A percentile compares a stretch with the other conserved stretches of the same genome.
These are phyloP conservation scores for Monoplex corrugatus DNA, from an alignment of 2,888 invertebrate genomes.

Conservation along the genomic window DNA sequence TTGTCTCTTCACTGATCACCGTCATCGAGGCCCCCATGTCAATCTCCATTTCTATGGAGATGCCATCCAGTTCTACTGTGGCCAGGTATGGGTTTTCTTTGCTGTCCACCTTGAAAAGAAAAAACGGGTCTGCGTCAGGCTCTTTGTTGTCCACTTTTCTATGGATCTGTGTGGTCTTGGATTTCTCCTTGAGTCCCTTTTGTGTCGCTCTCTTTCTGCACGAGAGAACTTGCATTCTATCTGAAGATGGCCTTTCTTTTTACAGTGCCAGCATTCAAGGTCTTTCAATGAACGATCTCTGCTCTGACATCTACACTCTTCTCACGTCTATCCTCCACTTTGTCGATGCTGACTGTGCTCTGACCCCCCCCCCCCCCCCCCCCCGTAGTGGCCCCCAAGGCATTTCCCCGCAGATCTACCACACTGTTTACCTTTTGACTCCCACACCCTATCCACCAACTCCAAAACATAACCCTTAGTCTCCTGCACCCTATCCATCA, in stretches of 20 bases:
- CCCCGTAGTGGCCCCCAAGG: no score
- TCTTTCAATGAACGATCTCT: no score
- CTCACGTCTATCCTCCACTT: no score
- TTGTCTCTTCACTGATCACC: conserved; percentile 39
- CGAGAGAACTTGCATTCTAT: neutral
- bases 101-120: neutral
- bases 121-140: neutral
- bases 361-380: no score
- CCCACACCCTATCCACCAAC: no score
- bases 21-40: conserved; percentile 51
- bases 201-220: neutral
- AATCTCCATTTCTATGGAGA: conserved; percentile 41
- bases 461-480: no score
- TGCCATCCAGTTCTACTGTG: conserved; percentile 22
- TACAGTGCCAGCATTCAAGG: no score
- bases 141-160: neutral
- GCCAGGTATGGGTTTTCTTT: conserved; percentile 5
- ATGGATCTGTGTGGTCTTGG: neutral
- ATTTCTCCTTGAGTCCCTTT: neutral
- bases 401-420: no score
- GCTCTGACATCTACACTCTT: no score
- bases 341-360: no score
- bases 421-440: no score
- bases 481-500: no score
- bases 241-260: neutral